Conservation (phyloP, 2,888 invertebrate species). For the Dynastes hyllus region DNA sequence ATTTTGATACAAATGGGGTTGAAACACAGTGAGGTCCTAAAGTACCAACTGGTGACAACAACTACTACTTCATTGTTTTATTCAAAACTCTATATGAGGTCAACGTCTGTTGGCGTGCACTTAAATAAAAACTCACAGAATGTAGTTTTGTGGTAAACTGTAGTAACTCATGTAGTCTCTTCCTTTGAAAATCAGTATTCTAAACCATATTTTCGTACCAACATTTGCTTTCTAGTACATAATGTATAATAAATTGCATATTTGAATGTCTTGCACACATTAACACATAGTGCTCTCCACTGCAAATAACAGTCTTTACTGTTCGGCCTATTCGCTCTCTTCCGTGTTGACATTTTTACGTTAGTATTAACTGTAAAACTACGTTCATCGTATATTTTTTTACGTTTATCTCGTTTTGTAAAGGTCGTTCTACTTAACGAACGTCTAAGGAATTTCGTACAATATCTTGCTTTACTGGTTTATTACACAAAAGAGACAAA, state of each 20-base stretch:
- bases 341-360: slow-evolving; percentile 12
- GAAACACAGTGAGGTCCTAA: too few relatives aligned
- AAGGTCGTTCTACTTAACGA: slow-evolving; percentile 22
- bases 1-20: too few relatives aligned
- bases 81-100: too few relatives aligned
- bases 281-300: neutral
- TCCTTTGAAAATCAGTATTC: neutral
- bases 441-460: slow-evolving; percentile 9
- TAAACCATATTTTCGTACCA: neutral
- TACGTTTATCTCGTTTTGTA: slow-evolving; percentile 4
- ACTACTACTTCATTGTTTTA: too few relatives aligned
- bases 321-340: slow-evolving; percentile 1
- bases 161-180: too few relatives aligned
- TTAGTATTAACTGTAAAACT: slow-evolving; percentile 35
- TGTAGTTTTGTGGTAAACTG: too few relatives aligned
- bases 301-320: slow-evolving; percentile 9
- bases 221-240: neutral
- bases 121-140: too few relatives aligned
- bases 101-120: too few relatives aligned
- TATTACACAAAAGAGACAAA: too few relatives aligned
- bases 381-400: slow-evolving; percentile 1
- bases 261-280: neutral
- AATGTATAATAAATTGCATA: slow-evolving; percentile 18
- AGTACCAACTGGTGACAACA: too few relatives aligned
- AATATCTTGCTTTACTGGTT: neutral